Evolutionary conservation across 1,140 invertebrate genomes (phyloP), one percentile per base, ranked within the genome.

Genomic region (Octopus sinensis): DNA sequence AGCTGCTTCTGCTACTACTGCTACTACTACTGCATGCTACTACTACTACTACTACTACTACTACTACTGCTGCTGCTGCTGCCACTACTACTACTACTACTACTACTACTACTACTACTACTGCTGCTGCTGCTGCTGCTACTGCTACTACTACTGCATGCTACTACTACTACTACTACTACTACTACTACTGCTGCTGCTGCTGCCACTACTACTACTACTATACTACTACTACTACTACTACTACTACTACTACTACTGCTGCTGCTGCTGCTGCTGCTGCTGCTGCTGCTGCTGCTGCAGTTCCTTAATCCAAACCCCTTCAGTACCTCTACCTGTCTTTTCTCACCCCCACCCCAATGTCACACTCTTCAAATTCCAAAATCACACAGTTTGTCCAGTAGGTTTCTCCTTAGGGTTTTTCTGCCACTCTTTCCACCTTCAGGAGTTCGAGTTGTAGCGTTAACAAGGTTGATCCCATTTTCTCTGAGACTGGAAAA

Each of bases 21-120:
- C n/a, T n/a, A n/a, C n/a, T n/a, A n/a, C n/a, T n/a, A n/a, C n/a
- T n/a, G n/a, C n/a, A n/a, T n/a, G n/a, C n/a, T n/a, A n/a, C n/a
- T n/a, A 80, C 79, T 80, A 80, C 79, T 80, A 80, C 62, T 80
- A 80, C 79, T 80, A 80, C 79, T 43, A 80, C 79, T 80, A 80
- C 79, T 71, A 80, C 79, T 80, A 80, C 53, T 80, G 71, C 79
- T 71, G 71, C 54, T 80, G 71, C 79, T 80, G 13, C 79, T 80
- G 71, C 79, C 71, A 71, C 79, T 80, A 80, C 79, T 80, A 80
- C 79, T 80, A 80, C 79, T 80, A 80, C 79, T 71, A 80, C 79
- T 71, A 80, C 79, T 71, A 80, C 62, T 80, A 80, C 79, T 80
- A 80, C 79, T 80, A 80, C 56, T 71, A 71, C 79, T 71, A 80